phyloP scores from a whole-genome alignment of 2,113 vertebrate species.

The Periophthalmodon schlosseri region DNA sequence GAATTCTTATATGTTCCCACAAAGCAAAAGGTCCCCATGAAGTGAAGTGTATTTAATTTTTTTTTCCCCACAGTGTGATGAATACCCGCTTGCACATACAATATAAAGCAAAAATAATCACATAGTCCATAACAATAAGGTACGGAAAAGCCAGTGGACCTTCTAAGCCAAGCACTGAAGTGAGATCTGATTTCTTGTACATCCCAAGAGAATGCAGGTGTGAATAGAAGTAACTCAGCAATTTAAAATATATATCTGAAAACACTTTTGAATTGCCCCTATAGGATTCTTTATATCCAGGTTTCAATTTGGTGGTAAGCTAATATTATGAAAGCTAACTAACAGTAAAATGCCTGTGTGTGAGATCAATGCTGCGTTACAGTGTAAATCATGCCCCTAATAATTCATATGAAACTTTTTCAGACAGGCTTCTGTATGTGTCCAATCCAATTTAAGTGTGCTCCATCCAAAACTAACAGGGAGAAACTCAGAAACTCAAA shows the following conservation, averaged over 20 bases:
- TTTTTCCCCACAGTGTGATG: too few species aligned
- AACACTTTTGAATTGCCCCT: neutral
- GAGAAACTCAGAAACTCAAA: neutral
- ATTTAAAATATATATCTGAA: neutral
- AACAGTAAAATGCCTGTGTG: conserved; percentile 1
- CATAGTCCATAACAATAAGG: neutral
- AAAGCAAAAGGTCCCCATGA: too few species aligned
- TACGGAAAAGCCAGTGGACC: neutral
- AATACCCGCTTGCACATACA: too few species aligned
- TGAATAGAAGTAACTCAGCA: neutral
- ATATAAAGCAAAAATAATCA: too few species aligned
- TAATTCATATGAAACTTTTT: neutral
- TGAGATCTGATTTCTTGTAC: neutral
- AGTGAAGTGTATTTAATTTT: too few species aligned
- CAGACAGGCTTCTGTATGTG: neutral
- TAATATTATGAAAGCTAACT: conserved; percentile 1
- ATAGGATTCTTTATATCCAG: neutral
- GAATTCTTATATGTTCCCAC: neutral
- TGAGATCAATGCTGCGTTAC: neutral
- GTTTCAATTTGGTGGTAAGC: neutral
- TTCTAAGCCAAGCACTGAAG: neutral
- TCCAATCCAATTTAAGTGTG: neutral
- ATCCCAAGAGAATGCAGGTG: neutral
- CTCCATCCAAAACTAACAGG: conserved; percentile 25
- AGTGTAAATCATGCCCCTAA: neutral